Percentiles rank a stretch among this genome's conserved stretches.
Conservation (phyloP, 1,140 invertebrate species). For the Caerostris darwini region DNA sequence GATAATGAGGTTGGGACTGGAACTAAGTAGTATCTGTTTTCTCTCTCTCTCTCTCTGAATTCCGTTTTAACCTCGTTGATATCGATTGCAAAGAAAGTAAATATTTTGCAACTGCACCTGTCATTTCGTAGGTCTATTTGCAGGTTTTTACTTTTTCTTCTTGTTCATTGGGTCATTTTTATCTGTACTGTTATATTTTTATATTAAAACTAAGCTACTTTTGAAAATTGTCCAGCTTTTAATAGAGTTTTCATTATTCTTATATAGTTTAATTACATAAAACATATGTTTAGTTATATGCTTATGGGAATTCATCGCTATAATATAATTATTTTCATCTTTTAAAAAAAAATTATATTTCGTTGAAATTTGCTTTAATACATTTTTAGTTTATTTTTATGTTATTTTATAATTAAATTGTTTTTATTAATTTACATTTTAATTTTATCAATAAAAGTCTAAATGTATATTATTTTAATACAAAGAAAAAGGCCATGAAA, state of each 20-base stretch:
- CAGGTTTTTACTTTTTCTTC: background rate
- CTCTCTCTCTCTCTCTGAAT: background rate
- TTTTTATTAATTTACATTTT: no score
- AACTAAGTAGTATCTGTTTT: background rate
- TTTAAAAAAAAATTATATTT: no score
- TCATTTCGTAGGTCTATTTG: background rate
- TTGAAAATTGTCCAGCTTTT: background rate
- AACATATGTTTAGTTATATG: background rate
- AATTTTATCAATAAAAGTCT: no score
- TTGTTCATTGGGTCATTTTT: background rate
- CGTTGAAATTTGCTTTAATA: no score
- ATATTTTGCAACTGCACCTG: background rate
- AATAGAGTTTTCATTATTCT: background rate
- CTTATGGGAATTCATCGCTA: background rate
- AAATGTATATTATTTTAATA: no score
- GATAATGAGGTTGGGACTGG: background rate
- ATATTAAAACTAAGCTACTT: background rate
- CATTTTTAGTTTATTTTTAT: no score
- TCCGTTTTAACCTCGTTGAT: conserved; percentile 28
- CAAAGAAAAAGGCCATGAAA: no score
- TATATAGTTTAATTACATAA: background rate
- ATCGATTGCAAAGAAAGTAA: conserved; percentile 26
- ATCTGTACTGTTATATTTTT: background rate
- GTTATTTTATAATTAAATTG: no score
- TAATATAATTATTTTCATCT: no score